These are phyloP conservation scores for Cantharis lateralis DNA, from an alignment of 2,888 invertebrate genomes.

Conservation along the genomic window DNA sequence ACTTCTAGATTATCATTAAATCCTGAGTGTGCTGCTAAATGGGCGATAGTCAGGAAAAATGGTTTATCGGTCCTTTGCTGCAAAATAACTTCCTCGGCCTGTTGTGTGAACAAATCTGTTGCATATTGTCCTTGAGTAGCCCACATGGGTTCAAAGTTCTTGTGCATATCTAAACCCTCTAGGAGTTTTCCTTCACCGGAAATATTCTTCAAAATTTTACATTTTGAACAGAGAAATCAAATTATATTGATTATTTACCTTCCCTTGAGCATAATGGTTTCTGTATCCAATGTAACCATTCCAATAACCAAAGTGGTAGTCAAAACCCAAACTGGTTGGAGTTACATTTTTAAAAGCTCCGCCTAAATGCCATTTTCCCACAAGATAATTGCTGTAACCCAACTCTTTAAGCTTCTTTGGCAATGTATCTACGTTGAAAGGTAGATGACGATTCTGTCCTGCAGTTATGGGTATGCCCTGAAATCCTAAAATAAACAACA, in stretches of 20 bases:
- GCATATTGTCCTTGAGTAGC: conserved; percentile 65
- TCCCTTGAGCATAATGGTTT: conserved; percentile 44
- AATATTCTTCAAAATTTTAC: background rate
- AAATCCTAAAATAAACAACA: conserved; percentile 62
- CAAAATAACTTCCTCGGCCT: conserved; percentile 66
- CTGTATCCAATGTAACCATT: conserved; percentile 82
- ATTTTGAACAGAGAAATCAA: background rate
- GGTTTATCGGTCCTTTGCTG: conserved; percentile 65
- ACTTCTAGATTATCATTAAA: conserved; percentile 72
- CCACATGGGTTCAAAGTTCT: conserved; percentile 56
- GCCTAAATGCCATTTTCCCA: conserved; percentile 89
- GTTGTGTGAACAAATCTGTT: conserved; percentile 71
- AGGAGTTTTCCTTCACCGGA: background rate
- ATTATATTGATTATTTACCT: conserved; percentile 1
- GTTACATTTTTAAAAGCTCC: conserved; percentile 69
- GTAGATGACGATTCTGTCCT: conserved; percentile 73
- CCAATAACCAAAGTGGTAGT: conserved; percentile 83
- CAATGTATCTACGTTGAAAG: conserved; percentile 58
- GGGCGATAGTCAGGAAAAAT: conserved; percentile 77
- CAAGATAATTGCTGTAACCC: conserved; percentile 75
- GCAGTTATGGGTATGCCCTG: conserved; percentile 71
- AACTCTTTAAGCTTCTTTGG: conserved; percentile 65
- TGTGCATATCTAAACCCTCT: conserved; percentile 57
- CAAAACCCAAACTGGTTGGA: conserved; percentile 76
- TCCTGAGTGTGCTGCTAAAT: conserved; percentile 77